phyloP scores from a whole-genome alignment of 2,797 vertebrate species.

The Gymnothorax javanicus region DNA sequence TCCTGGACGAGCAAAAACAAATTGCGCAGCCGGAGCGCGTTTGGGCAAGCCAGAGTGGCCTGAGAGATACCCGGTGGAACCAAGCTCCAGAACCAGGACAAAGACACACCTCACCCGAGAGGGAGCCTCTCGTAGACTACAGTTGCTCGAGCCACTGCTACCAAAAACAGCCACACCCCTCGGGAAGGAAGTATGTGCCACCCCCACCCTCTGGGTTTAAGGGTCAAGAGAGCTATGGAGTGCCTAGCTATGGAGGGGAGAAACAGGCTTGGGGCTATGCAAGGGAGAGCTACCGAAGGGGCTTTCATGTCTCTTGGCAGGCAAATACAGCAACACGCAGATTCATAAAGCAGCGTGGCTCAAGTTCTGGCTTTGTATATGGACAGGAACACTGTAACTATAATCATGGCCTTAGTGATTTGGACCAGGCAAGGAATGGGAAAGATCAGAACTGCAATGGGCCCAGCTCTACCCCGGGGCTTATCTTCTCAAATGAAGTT shows the following conservation, averaged over 20 bases:
- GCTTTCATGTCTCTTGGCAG: slow-evolving; percentile 59
- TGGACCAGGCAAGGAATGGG: slow-evolving; percentile 50
- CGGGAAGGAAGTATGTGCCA: slow-evolving; percentile 61
- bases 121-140: slow-evolving; percentile 56
- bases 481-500: slow-evolving; percentile 67
- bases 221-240: slow-evolving; percentile 60
- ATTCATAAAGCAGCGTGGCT: slow-evolving; percentile 48
- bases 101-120: slow-evolving; percentile 52
- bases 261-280: slow-evolving; percentile 60
- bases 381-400: slow-evolving; percentile 54
- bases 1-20: slow-evolving; percentile 63
- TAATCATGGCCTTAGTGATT: slow-evolving; percentile 61
- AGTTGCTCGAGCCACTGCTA: slow-evolving; percentile 53
- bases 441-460: slow-evolving; percentile 53
- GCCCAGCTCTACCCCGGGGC: slow-evolving; percentile 52
- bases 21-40: slow-evolving; percentile 55
- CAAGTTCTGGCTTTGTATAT: slow-evolving; percentile 59
- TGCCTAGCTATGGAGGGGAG: slow-evolving; percentile 57
- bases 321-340: slow-evolving; percentile 56
- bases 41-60: slow-evolving; percentile 48
- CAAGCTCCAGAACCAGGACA: slow-evolving; percentile 54
- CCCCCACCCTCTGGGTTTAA: slow-evolving; percentile 48
- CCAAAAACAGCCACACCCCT: slow-evolving; percentile 51
- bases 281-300: slow-evolving; percentile 53
- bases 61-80: slow-evolving; percentile 56